phyloP scores from a whole-genome alignment of 2,113 vertebrate species.

The Scopus umbretta region DNA sequence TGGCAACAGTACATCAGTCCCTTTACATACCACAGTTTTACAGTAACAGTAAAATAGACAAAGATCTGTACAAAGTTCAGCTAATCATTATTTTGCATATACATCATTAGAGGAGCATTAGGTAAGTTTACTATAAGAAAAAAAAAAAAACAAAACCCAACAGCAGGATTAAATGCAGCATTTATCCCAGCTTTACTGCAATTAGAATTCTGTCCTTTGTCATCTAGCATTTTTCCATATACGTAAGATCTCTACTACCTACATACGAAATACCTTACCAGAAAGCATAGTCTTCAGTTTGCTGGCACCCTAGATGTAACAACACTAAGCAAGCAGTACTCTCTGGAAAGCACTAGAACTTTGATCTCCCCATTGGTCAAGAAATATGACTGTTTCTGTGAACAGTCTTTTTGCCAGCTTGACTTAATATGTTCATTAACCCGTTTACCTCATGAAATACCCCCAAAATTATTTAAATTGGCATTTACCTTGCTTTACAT shows the following conservation, averaged over 20 bases:
- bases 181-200: not conserved
- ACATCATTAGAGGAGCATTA: not conserved
- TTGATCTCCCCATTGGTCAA: not conserved
- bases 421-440: not conserved
- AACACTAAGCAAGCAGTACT: not conserved
- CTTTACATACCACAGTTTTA: too few species aligned
- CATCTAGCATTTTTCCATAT: not conserved
- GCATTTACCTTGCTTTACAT: not conserved
- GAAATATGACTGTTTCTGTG: not conserved
- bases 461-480: not conserved
- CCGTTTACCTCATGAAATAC: not conserved
- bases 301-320: not conserved
- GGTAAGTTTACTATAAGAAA: not conserved
- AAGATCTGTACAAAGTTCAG: not conserved
- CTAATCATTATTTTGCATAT: not conserved
- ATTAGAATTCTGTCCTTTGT: not conserved
- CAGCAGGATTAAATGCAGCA: not conserved
- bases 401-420: not conserved
- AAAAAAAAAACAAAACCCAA: too few species aligned
- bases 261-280: not conserved
- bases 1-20: not conserved
- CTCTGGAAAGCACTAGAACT: not conserved
- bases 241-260: not conserved
- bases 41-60: not conserved
- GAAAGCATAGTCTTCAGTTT: not conserved